Conservation (phyloP, 2,113 vertebrate species). For the Alaudala cheleensis region DNA sequence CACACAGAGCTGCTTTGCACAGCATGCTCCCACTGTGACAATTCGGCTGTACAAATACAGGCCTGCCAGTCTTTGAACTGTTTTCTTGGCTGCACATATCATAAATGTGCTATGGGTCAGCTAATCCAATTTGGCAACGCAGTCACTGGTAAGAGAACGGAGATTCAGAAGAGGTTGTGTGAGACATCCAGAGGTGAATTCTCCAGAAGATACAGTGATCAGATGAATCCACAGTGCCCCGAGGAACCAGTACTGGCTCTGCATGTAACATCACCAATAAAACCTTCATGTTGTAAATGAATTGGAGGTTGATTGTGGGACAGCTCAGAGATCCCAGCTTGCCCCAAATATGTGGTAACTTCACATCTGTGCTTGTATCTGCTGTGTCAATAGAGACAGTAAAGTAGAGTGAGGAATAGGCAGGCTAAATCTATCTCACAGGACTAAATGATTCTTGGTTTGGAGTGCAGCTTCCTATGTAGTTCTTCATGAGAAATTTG, state of each 20-base stretch:
- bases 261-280: not conserved
- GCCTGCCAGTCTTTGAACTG: not conserved
- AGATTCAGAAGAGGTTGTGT: not conserved
- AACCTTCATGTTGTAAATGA: not conserved
- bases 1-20: not conserved
- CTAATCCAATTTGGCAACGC: not conserved
- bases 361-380: not conserved
- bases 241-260: not conserved
- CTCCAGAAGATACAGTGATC: not conserved
- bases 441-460: not conserved
- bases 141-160: not conserved
- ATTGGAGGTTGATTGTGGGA: not conserved
- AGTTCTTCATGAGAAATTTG: not conserved
- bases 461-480: not conserved
- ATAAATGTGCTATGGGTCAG: not conserved
- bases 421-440: not conserved
- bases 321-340: not conserved
- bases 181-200: not conserved
- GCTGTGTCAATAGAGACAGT: not conserved
- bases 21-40: not conserved
- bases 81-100: not conserved
- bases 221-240: not conserved
- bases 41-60: not conserved
- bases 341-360: not conserved
- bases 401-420: not conserved